Conservation (phyloP, 2,797 vertebrate genomes). For the Peromyscus eremicus region DNA sequence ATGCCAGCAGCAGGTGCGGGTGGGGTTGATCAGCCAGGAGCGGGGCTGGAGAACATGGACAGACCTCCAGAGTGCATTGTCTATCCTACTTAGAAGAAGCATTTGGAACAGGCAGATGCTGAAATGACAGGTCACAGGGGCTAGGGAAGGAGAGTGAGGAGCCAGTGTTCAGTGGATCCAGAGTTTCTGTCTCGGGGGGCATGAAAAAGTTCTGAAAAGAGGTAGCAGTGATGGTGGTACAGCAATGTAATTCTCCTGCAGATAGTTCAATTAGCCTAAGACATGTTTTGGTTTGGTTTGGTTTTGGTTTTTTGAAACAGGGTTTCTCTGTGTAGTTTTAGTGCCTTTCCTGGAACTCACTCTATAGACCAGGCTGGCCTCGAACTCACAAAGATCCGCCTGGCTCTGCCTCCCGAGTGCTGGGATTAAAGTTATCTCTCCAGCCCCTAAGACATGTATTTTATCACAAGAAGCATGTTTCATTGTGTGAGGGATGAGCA, state of each 20-base stretch:
- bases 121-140: too few relatives aligned
- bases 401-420: too few relatives aligned
- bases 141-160: too few relatives aligned
- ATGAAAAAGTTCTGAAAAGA: too few relatives aligned
- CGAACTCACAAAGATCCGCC: too few relatives aligned
- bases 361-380: too few relatives aligned
- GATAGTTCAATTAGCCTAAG: neutral
- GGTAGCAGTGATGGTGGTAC: neutral
- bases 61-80: rapidly evolving
- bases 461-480: neutral
- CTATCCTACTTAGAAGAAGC: neutral
- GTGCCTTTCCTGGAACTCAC: too few relatives aligned
- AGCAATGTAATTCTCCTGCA: neutral
- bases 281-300: too few relatives aligned
- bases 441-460: neutral
- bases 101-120: neutral
- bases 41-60: rapidly evolving
- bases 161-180: too few relatives aligned
- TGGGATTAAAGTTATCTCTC: neutral
- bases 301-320: too few relatives aligned
- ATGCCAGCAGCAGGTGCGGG: rapidly evolving
- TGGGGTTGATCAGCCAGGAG: neutral
- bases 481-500: too few relatives aligned
- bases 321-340: too few relatives aligned
- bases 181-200: neutral